Evolutionary conservation across 2,888 invertebrate genomes (phyloP).

Genomic region (Emmelina monodactyla): DNA sequence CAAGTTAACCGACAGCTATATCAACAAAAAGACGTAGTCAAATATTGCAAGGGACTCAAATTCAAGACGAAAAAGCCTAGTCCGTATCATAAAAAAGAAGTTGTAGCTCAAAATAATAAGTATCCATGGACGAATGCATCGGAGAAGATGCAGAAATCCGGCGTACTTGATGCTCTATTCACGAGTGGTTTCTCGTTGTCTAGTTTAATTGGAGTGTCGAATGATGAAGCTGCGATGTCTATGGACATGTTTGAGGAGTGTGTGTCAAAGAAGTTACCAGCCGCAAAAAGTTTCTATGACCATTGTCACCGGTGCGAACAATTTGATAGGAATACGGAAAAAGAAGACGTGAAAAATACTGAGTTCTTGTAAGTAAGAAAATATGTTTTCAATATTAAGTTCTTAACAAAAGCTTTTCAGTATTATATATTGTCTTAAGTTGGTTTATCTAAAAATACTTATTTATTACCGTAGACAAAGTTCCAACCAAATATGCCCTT

Average conservation of each 20-base stretch:
- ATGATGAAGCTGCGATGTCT: conserved; percentile 30
- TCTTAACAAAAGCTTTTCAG: too few species aligned
- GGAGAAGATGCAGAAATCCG: conserved; percentile 32
- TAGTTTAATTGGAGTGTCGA: conserved; percentile 27
- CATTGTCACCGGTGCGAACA: conserved; percentile 40
- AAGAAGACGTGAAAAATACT: too few species aligned
- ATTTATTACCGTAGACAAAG: too few species aligned
- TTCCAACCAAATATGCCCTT: too few species aligned
- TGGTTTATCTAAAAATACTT: too few species aligned
- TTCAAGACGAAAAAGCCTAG: conserved; percentile 26
- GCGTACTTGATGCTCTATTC: conserved; percentile 35
- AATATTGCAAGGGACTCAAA: conserved; percentile 42
- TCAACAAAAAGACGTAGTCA: conserved; percentile 41
- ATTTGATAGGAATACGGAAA: too few species aligned
- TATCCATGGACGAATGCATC: conserved; percentile 51
- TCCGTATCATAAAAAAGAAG: conserved; percentile 27
- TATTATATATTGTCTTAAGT: too few species aligned
- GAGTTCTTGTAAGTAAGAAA: too few species aligned
- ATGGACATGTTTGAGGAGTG: conserved; percentile 39
- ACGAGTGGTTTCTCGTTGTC: conserved; percentile 38
- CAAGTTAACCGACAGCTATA: conserved; percentile 45
- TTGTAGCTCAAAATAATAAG: conserved; percentile 44
- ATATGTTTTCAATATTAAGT: too few species aligned
- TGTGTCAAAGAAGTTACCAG: conserved; percentile 31
- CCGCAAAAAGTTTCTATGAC: conserved; percentile 41